Evolutionary conservation across 2,888 invertebrate species (phyloP).

Genomic region (Alloplasta piceator): DNA sequence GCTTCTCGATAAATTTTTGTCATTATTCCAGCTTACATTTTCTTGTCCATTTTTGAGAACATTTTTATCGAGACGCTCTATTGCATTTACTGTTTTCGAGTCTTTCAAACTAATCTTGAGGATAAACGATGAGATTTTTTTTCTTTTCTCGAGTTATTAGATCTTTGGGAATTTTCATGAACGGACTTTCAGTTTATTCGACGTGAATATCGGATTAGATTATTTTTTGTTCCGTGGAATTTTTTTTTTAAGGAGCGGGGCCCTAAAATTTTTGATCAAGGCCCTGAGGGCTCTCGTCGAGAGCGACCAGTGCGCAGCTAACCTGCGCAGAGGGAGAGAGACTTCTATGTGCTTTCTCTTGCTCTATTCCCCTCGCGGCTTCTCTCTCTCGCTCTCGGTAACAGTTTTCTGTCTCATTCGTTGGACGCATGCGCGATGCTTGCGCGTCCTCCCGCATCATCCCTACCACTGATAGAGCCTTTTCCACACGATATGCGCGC

Average conservation of each 20-base stretch:
- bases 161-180: no score
- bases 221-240: no score
- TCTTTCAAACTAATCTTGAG: no score
- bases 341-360: slow-evolving; percentile 47
- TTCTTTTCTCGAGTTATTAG: no score
- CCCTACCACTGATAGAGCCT: slow-evolving; percentile 71
- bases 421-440: slow-evolving; percentile 76
- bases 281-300: slow-evolving; percentile 60
- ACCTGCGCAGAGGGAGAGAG: slow-evolving; percentile 59
- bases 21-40: no score
- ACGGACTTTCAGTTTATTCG: no score
- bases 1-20: slow-evolving; percentile 34
- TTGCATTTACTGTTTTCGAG: no score
- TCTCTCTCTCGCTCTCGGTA: slow-evolving; percentile 24
- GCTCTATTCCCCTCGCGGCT: slow-evolving; percentile 68
- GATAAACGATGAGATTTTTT: no score
- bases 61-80: no score
- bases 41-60: no score
- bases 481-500: not conserved
- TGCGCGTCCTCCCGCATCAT: slow-evolving; percentile 80
- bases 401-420: slow-evolving; percentile 18
- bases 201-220: no score
- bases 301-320: slow-evolving; percentile 54
- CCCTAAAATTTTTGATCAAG: slow-evolving; percentile 50
- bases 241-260: not conserved